Conservation (phyloP, 2,797 vertebrate genomes). For the Thaleichthys pacificus region DNA sequence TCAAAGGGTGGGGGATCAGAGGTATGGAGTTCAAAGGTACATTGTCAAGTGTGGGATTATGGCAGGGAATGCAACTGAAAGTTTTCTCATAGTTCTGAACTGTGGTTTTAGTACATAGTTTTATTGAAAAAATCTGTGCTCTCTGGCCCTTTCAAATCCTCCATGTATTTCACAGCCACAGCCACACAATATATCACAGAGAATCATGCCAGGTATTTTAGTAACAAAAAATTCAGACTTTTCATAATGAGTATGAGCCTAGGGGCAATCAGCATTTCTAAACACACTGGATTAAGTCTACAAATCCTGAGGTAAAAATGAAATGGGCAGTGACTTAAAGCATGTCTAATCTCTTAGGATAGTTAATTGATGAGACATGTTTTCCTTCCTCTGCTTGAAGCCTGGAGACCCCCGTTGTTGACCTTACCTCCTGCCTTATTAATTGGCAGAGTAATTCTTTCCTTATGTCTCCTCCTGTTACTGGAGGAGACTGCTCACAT, state of each 20-base stretch:
- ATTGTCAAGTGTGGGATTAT: conserved; percentile 52
- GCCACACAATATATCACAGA: too few relatives aligned
- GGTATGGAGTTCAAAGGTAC: conserved; percentile 60
- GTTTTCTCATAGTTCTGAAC: too few relatives aligned
- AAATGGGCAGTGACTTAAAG: neutral
- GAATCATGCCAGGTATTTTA: too few relatives aligned
- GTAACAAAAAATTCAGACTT: too few relatives aligned
- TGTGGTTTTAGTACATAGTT: too few relatives aligned
- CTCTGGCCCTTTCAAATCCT: too few relatives aligned
- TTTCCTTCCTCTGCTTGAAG: conserved; percentile 1
- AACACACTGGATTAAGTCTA: neutral
- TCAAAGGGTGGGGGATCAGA: conserved; percentile 66
- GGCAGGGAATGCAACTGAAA: conserved; percentile 54
- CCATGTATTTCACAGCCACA: too few relatives aligned
- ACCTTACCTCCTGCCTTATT: conserved; percentile 12
- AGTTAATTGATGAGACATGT: conserved; percentile 8
- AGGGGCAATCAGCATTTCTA: neutral
- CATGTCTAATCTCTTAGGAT: conserved; percentile 4
- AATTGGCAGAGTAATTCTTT: conserved; percentile 36
- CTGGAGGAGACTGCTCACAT: conserved; percentile 22
- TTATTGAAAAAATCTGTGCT: too few relatives aligned
- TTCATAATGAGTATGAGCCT: too few relatives aligned
- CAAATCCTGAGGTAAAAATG: neutral
- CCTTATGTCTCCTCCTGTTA: conserved; percentile 10
- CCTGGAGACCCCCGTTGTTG: conserved; percentile 14